Percentiles rank a stretch among this genome's conserved stretches.
These are phyloP conservation scores for Campoplex capitator DNA, from an alignment of 2,888 invertebrate species.

Conservation along the genomic window DNA sequence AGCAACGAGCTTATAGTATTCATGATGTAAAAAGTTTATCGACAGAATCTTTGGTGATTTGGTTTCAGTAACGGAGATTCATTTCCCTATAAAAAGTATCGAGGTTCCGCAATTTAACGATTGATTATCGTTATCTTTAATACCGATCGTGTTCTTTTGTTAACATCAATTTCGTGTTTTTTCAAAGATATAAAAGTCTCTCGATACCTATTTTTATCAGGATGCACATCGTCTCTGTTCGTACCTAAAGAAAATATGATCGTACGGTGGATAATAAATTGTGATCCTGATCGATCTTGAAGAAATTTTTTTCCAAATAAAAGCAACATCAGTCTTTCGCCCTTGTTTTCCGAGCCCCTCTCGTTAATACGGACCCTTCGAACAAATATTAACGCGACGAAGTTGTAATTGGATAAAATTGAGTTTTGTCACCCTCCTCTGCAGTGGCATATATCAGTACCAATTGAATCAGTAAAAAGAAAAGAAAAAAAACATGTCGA, in stretches of 20 bases:
- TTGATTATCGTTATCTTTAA: too few species aligned
- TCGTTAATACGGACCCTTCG: not conserved
- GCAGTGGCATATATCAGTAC: too few species aligned
- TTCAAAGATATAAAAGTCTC: not conserved
- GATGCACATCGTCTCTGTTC: not conserved
- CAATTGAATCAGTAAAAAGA: not conserved
- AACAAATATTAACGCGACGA: not conserved
- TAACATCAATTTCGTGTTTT: not conserved
- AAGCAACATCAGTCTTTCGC: not conserved
- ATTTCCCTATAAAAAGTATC: too few species aligned
- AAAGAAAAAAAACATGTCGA: not conserved
- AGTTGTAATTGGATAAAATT: not conserved
- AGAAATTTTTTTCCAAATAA: not conserved
- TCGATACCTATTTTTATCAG: not conserved
- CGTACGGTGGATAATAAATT: not conserved
- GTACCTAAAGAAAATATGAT: not conserved
- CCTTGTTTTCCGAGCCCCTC: not conserved
- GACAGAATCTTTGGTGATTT: not conserved
- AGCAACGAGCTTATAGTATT: not conserved
- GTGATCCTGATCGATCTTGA: not conserved
- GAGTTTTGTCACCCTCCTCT: not conserved
- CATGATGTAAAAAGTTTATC: not conserved
- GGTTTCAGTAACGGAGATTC: too few species aligned
- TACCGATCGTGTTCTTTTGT: too few species aligned
- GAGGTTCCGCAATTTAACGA: too few species aligned